Conservation (phyloP, 2,113 vertebrate species). For the Limanda limanda region DNA sequence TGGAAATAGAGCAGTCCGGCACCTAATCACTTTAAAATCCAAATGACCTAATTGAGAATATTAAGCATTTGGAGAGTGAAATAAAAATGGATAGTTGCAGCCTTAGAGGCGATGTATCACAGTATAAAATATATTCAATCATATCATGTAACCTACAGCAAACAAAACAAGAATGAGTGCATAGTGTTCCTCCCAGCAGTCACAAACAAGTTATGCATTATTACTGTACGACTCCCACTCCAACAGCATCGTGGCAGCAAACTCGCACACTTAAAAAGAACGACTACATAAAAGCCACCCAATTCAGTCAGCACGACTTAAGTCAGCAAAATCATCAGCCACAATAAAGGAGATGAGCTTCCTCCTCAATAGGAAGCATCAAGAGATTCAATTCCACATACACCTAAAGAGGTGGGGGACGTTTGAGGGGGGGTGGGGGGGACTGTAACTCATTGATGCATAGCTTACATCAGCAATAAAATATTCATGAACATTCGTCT, state of each 20-base stretch:
- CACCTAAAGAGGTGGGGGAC: conserved; percentile 45
- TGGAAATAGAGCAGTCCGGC: no score
- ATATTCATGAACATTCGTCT: conserved; percentile 66
- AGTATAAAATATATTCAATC: neutral
- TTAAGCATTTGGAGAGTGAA: neutral
- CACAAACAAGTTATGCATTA: conserved; percentile 3
- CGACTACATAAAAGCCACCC: conserved; percentile 20
- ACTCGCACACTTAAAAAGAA: conserved; percentile 8
- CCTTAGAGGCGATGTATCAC: neutral
- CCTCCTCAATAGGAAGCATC: conserved; percentile 42
- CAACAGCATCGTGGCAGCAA: conserved; percentile 12
- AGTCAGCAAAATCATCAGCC: conserved; percentile 67
- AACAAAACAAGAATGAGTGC: neutral
- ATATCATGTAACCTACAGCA: neutral
- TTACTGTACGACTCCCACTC: conserved; percentile 12
- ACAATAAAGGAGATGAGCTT: conserved; percentile 57
- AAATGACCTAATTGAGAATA: no score
- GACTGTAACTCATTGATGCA: conserved; percentile 55
- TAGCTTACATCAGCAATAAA: conserved; percentile 70
- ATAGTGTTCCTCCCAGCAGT: neutral
- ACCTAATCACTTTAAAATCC: no score
- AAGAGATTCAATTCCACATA: conserved; percentile 63
- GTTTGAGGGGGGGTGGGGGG: neutral
- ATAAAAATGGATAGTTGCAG: neutral
- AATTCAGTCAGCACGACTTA: conserved; percentile 49